Conservation (phyloP, 2,797 vertebrate species). For the Helarctos malayanus region DNA sequence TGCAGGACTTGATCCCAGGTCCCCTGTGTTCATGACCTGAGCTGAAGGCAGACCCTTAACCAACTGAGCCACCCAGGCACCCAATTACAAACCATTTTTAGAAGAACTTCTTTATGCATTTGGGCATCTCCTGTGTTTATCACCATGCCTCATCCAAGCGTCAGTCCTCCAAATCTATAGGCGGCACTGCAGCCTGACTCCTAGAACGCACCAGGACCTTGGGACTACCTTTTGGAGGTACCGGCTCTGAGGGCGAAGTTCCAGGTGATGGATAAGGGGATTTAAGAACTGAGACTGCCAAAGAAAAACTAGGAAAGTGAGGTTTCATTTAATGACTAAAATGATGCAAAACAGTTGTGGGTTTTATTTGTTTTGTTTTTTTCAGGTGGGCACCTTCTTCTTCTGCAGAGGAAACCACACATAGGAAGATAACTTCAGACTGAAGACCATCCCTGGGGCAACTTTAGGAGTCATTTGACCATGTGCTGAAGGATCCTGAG, state of each 20-base stretch:
- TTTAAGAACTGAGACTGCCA: neutral
- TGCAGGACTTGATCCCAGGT: rapidly evolving
- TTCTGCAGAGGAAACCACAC: neutral
- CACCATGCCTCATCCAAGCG: neutral
- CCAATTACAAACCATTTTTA: neutral
- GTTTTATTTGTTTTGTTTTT: neutral
- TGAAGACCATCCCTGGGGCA: neutral
- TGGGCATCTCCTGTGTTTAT: neutral
- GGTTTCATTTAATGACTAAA: neutral
- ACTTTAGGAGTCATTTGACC: neutral
- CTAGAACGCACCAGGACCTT: neutral
- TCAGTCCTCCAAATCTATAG: neutral
- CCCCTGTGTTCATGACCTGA: neutral
- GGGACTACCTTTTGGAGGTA: neutral
- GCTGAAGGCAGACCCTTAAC: neutral
- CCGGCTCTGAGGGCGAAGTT: neutral
- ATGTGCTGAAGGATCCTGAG: neutral
- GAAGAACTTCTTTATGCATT: neutral
- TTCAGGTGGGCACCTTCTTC: neutral
- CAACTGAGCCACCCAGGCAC: neutral
- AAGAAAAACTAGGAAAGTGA: neutral
- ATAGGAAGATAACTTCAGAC: neutral
- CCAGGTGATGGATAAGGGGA: neutral
- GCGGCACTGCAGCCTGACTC: neutral
- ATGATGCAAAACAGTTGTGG: neutral